phyloP scores from a whole-genome alignment of 2,797 vertebrate genomes.

The Mico argentatus region DNA sequence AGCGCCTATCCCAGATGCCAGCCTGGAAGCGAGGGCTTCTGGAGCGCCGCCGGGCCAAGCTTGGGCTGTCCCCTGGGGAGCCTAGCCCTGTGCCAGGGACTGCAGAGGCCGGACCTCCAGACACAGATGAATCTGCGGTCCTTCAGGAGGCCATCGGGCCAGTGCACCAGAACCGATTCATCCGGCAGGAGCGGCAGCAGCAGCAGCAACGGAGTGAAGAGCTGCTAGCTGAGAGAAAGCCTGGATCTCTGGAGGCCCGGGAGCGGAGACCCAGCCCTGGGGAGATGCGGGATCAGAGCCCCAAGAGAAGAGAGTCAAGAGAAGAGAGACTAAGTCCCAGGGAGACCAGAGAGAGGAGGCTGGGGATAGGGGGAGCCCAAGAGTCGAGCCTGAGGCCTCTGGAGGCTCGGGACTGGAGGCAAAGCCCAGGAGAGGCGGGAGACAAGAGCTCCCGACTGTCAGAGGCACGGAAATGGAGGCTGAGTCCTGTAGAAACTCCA shows the following conservation, averaged over 20 bases:
- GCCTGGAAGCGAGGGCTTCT: slow-evolving; percentile 94
- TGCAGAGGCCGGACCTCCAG: slow-evolving; percentile 74
- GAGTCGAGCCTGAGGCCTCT: slow-evolving; percentile 58
- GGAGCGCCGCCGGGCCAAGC: slow-evolving; percentile 90
- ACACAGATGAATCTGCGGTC: slow-evolving; percentile 79
- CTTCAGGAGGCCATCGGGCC: slow-evolving; percentile 89
- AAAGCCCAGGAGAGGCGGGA: slow-evolving; percentile 44
- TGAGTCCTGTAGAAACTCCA: slow-evolving; percentile 51
- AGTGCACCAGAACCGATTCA: slow-evolving; percentile 91
- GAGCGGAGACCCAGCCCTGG: slow-evolving; percentile 52
- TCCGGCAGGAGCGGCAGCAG: slow-evolving; percentile 82
- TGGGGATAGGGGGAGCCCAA: slow-evolving; percentile 47
- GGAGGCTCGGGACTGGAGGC: slow-evolving; percentile 57
- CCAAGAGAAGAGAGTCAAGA: slow-evolving; percentile 35
- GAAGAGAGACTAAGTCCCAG: slow-evolving; percentile 57
- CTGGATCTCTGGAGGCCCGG: slow-evolving; percentile 80
- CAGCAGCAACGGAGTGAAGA: slow-evolving; percentile 69
- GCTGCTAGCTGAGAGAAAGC: slow-evolving; percentile 74
- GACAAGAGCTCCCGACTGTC: slow-evolving; percentile 31
- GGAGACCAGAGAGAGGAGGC: slow-evolving; percentile 66
- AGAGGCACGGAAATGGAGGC: slow-evolving; percentile 62
- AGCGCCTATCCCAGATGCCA: slow-evolving; percentile 92
- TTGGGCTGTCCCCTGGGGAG: slow-evolving; percentile 80
- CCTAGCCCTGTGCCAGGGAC: slow-evolving; percentile 70
- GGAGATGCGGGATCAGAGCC: slow-evolving; percentile 50